These are phyloP conservation scores for Micrastur ruficollis DNA, from an alignment of 2,797 vertebrate genomes.

Conservation along the genomic window DNA sequence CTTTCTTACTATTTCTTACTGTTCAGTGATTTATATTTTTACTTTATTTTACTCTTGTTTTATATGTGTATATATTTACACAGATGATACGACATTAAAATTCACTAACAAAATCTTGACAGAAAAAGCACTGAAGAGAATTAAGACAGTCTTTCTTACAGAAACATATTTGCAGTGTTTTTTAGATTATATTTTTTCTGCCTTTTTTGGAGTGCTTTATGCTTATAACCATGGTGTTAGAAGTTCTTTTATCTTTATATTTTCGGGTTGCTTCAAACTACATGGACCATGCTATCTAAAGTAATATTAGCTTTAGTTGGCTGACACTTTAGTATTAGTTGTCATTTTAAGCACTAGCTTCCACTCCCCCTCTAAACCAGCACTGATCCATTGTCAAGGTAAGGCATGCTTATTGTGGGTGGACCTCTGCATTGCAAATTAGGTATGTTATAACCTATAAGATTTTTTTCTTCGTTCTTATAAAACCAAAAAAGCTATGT, in stretches of 20 bases:
- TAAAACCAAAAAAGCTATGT: not conserved
- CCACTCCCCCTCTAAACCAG: not conserved
- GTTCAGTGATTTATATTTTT: not conserved
- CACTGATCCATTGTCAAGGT: not conserved
- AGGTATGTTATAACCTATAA: not conserved
- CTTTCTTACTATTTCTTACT: not conserved
- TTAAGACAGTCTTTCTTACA: not conserved
- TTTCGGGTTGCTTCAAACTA: not conserved
- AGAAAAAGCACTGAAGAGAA: not conserved
- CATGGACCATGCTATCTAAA: not conserved
- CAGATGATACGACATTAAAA: not conserved
- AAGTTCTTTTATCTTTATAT: not conserved
- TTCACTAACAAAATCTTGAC: not conserved
- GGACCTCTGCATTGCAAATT: not conserved
- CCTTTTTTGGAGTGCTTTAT: not conserved
- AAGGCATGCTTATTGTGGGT: not conserved
- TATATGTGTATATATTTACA: not conserved
- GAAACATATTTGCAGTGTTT: not conserved
- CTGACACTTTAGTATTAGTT: not conserved
- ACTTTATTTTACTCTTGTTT: not conserved
- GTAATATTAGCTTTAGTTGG: not conserved
- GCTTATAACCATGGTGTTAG: not conserved
- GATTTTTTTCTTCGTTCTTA: not conserved
- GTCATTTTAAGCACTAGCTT: not conserved
- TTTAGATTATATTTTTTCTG: not conserved